These are phyloP conservation scores for Gasterosteus nipponicus DNA, from an alignment of 2,113 vertebrate species.

Conservation along the genomic window DNA sequence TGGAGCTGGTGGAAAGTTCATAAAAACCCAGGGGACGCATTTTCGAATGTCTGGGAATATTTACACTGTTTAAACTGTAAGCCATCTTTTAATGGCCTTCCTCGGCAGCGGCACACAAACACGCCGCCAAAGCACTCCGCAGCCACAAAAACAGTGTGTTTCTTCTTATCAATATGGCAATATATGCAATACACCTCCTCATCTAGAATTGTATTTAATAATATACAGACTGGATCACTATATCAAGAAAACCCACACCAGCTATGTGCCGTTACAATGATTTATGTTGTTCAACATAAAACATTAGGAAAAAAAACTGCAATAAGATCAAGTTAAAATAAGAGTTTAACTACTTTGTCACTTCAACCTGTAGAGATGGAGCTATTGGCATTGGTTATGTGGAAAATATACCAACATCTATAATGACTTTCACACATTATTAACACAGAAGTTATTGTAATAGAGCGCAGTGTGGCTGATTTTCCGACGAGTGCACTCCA, in stretches of 20 bases:
- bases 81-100: slow-evolving; percentile 65
- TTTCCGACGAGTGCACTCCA: background rate
- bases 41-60: slow-evolving; percentile 72
- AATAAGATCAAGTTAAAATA: background rate
- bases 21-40: slow-evolving; percentile 61
- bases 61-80: slow-evolving; percentile 68
- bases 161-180: slow-evolving; percentile 18
- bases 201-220: background rate
- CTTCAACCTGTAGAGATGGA: background rate
- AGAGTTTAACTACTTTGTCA: background rate
- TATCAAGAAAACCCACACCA: background rate
- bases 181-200: slow-evolving; percentile 15
- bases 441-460: background rate
- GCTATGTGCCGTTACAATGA: no score
- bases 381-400: background rate
- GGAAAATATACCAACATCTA: background rate
- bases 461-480: background rate
- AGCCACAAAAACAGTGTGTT: slow-evolving; percentile 19
- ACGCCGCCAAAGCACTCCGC: slow-evolving; percentile 14
- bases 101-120: slow-evolving; percentile 30
- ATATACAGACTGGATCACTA: background rate
- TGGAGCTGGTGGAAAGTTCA: slow-evolving; percentile 58
- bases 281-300: background rate
- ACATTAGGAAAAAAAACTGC: background rate
- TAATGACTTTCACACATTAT: background rate